Evolutionary conservation across 2,888 invertebrate genomes (phyloP).

Genomic region (Rhyacophila evoluta): DNA sequence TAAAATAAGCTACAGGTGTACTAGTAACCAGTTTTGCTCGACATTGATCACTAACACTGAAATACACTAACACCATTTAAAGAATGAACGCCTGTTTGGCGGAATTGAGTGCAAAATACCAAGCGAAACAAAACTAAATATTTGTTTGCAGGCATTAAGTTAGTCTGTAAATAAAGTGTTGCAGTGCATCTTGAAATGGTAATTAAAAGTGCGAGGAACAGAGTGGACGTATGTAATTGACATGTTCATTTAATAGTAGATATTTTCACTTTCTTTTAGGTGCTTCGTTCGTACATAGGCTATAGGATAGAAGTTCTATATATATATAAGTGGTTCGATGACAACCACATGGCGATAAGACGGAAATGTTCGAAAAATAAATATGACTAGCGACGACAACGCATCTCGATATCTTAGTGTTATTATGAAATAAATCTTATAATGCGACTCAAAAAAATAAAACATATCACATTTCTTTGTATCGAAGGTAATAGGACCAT

Average conservation of each 20-base stretch:
- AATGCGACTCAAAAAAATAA: too few species aligned
- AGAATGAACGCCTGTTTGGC: neutral
- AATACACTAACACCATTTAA: neutral
- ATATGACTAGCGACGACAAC: too few species aligned
- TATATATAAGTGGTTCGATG: neutral
- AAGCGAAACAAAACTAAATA: neutral
- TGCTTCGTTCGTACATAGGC: neutral
- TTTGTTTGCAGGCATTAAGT: neutral
- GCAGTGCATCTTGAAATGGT: neutral
- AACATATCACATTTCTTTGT: too few species aligned
- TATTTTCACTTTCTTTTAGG: constrained; percentile 11
- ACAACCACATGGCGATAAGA: neutral
- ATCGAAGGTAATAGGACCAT: too few species aligned
- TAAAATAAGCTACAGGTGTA: neutral
- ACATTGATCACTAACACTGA: constrained; percentile 4
- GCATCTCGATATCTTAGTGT: too few species aligned
- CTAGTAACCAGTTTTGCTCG: neutral
- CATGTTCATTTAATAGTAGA: neutral
- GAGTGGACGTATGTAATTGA: neutral
- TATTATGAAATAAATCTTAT: too few species aligned
- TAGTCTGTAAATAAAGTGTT: neutral
- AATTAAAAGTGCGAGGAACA: neutral
- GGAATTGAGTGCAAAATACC: neutral
- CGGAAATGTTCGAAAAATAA: neutral
- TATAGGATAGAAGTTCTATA: neutral